Evolutionary conservation across 2,113 vertebrate genomes (phyloP).

Genomic region (Hyaena hyaena): DNA sequence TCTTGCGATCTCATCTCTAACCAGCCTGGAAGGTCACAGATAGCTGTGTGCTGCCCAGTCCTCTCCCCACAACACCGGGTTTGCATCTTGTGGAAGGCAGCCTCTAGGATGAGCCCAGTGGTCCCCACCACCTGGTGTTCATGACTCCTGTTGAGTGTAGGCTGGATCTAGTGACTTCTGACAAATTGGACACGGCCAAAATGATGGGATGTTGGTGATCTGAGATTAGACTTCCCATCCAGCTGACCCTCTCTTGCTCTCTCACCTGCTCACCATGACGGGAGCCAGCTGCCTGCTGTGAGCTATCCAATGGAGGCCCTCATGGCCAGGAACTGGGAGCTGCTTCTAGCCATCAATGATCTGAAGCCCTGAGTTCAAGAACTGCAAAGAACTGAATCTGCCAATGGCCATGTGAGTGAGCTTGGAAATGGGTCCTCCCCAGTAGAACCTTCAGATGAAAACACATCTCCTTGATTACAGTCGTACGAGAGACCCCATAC

Average conservation of each 20-base stretch:
- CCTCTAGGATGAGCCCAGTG: not conserved
- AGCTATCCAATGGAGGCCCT: not conserved
- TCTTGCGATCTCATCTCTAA: not conserved
- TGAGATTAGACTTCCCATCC: no score
- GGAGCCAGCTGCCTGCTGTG: rapidly evolving
- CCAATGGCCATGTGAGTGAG: not conserved
- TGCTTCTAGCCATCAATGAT: not conserved
- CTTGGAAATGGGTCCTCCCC: not conserved
- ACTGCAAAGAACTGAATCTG: not conserved
- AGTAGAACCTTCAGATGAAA: not conserved
- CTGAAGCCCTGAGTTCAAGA: not conserved
- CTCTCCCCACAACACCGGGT: not conserved
- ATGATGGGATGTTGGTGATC: not conserved
- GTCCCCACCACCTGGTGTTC: not conserved
- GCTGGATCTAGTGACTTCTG: not conserved
- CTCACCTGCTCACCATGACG: not conserved
- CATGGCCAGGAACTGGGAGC: not conserved
- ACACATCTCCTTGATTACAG: not conserved
- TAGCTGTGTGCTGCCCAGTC: not conserved
- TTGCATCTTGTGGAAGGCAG: not conserved
- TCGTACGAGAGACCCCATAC: not conserved
- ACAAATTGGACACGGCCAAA: not conserved
- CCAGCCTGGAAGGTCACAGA: rapidly evolving
- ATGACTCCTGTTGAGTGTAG: not conserved
- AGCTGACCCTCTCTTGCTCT: no score